These are phyloP conservation scores for Podarcis cretensis DNA, from an alignment of 2,113 vertebrate species.

Conservation along the genomic window DNA sequence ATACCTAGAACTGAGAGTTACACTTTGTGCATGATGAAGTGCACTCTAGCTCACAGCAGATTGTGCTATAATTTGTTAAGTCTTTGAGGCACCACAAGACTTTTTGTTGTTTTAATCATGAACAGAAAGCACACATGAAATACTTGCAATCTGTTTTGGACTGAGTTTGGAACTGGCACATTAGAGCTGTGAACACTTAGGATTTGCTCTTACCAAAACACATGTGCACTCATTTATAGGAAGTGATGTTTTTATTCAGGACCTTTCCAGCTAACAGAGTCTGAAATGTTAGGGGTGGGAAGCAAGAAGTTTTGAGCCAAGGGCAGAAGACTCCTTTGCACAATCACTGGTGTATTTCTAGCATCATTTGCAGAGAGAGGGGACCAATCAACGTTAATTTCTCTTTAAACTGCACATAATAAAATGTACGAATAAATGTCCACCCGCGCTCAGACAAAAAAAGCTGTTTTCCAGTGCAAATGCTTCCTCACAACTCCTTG, in stretches of 20 bases:
- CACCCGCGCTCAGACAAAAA: background rate
- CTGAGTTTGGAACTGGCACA: background rate
- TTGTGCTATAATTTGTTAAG: background rate
- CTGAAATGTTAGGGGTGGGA: background rate
- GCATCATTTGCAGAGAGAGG: background rate
- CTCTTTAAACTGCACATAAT: background rate
- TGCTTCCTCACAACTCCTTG: background rate
- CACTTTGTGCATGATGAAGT: background rate
- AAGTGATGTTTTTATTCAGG: background rate
- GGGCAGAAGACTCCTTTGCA: background rate
- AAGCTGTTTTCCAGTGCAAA: background rate
- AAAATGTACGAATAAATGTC: background rate
- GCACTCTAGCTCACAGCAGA: background rate
- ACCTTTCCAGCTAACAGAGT: background rate
- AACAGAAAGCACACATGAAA: background rate
- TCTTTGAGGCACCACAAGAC: background rate
- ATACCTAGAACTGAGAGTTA: background rate
- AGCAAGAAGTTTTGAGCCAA: background rate
- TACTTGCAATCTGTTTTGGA: background rate
- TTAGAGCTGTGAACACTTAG: background rate
- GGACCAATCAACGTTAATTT: background rate
- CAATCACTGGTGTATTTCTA: background rate
- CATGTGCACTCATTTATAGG: background rate
- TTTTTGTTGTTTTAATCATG: background rate
- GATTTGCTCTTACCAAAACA: background rate